phyloP scores from a whole-genome alignment of 2,797 vertebrate genomes.

The Hemitrygon akajei region DNA sequence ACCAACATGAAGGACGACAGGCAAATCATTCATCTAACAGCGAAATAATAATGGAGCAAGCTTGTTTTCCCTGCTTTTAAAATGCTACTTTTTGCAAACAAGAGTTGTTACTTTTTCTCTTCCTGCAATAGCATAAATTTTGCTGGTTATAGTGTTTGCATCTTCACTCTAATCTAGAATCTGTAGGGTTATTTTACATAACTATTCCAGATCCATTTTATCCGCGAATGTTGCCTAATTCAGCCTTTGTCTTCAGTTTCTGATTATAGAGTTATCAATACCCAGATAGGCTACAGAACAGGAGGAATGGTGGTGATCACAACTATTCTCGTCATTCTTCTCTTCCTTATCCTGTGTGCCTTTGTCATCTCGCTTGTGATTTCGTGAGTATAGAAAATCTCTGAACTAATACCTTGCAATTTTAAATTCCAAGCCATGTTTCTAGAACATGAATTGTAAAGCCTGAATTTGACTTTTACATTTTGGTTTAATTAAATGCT shows the following conservation, averaged over 20 bases:
- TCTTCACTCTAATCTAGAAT: no score
- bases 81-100: no score
- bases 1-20: no score
- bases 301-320: conserved; percentile 58
- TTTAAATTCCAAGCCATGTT: neutral
- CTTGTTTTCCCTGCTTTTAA: no score
- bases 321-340: conserved; percentile 52
- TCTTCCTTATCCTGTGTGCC: conserved; percentile 51
- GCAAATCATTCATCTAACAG: no score
- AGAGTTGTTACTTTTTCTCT: no score
- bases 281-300: conserved; percentile 53
- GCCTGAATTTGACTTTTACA: no score
- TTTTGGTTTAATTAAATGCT: no score
- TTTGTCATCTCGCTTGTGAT: conserved; percentile 45
- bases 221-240: neutral
- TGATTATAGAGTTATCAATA: conserved; percentile 45
- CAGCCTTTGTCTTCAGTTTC: conserved; percentile 42
- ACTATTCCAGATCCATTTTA: neutral
- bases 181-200: no score
- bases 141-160: no score
- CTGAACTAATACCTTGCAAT: neutral
- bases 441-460: neutral
- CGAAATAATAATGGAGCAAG: no score
- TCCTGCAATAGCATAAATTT: no score
- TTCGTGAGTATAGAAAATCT: conserved; percentile 47